Percentiles rank a stretch among this genome's conserved stretches.
Conservation (phyloP, 1,140 invertebrate genomes). For the Saxidomus purpurata region DNA sequence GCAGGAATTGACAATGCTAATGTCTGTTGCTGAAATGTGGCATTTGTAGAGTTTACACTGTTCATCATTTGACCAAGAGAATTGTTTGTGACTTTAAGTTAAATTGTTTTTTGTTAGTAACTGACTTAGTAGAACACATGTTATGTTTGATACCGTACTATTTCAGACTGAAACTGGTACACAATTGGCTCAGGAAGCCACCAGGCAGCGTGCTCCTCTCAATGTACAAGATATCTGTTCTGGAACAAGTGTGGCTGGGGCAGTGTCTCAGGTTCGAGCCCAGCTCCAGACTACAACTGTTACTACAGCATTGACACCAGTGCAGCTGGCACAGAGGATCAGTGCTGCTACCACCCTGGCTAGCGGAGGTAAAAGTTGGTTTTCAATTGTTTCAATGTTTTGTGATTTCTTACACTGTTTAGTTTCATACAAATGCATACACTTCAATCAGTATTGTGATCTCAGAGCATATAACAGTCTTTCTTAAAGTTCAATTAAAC, state of each 20-base stretch:
- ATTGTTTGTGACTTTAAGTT: no score
- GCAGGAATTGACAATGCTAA: no score
- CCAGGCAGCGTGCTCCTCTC: slow-evolving; percentile 69
- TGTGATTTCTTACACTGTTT: no score
- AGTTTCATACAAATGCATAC: no score
- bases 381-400: no score
- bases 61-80: no score
- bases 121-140: no score
- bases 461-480: slow-evolving; percentile 12
- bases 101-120: no score
- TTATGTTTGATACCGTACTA: no score
- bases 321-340: slow-evolving; percentile 87
- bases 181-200: slow-evolving; percentile 71
- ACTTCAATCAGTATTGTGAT: slow-evolving; percentile 32
- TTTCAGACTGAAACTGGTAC: slow-evolving; percentile 79
- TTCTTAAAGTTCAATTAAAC: background rate
- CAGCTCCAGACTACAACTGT: slow-evolving; percentile 79
- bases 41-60: no score
- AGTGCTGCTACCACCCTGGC: slow-evolving; percentile 72
- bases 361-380: slow-evolving; percentile 69
- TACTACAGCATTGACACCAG: slow-evolving; percentile 87
- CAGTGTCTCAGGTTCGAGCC: slow-evolving; percentile 73
- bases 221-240: slow-evolving; percentile 81
- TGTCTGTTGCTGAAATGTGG: no score
- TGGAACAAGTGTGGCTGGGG: slow-evolving; percentile 68